phyloP scores from a whole-genome alignment of 1,140 invertebrate species.

The Pachypeltis micranthus region DNA sequence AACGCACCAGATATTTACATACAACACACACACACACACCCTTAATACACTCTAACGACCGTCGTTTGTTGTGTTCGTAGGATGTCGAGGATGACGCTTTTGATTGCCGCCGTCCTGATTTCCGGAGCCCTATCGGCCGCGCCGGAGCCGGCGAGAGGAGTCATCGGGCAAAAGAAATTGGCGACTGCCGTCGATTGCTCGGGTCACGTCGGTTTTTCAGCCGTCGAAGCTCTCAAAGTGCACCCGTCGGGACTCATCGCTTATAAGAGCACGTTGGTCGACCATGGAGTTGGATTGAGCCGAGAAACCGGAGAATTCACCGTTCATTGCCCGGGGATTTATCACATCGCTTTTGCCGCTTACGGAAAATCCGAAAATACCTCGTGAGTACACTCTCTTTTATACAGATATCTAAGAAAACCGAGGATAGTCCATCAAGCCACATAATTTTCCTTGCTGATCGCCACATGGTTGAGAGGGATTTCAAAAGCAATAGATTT shows the following conservation, averaged over 20 bases:
- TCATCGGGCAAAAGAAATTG: constrained; percentile 20
- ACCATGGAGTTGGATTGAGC: constrained; percentile 40
- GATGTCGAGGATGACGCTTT: neutral
- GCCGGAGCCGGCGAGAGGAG: constrained; percentile 15
- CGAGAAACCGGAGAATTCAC: constrained; percentile 40
- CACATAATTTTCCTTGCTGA: too few relatives aligned
- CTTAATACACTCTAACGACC: too few relatives aligned
- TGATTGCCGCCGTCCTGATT: neutral
- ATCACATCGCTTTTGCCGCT: constrained; percentile 40
- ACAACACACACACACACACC: too few relatives aligned
- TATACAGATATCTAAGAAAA: too few relatives aligned
- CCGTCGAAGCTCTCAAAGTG: constrained; percentile 29
- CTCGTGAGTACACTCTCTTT: too few relatives aligned
- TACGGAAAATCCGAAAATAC: constrained; percentile 24
- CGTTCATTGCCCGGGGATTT: constrained; percentile 40
- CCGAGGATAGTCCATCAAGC: too few relatives aligned
- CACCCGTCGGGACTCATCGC: constrained; percentile 25
- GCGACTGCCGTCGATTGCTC: constrained; percentile 37
- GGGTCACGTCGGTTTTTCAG: constrained; percentile 38
- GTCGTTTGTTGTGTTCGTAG: neutral
- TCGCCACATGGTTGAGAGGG: too few relatives aligned
- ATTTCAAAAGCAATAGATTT: too few relatives aligned
- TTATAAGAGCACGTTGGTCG: constrained; percentile 30
- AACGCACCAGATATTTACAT: too few relatives aligned
- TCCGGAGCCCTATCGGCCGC: neutral